Conservation (phyloP, 2,113 vertebrate species). For the Macroglossus sobrinus region DNA sequence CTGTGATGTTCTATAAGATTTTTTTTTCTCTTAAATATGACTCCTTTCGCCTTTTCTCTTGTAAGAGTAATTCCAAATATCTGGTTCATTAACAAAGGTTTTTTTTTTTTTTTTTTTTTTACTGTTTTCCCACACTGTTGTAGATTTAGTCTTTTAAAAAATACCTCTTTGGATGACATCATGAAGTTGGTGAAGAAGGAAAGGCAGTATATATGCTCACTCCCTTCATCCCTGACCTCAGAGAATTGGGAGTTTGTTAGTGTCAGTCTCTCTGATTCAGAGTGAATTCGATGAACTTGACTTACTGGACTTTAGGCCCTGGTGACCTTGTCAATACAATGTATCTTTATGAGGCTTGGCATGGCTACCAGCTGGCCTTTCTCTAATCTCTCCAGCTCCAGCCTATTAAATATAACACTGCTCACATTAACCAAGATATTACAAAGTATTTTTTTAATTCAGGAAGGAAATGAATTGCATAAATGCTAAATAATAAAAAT, state of each 20-base stretch:
- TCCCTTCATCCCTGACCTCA: background rate
- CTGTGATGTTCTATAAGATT: background rate
- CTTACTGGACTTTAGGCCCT: background rate
- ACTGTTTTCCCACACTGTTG: background rate
- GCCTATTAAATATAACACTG: background rate
- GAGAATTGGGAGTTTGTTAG: background rate
- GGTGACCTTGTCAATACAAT: background rate
- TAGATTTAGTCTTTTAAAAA: background rate
- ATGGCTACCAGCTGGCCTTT: background rate
- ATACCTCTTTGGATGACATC: background rate
- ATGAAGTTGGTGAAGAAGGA: background rate
- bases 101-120: background rate
- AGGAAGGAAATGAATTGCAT: constrained; percentile 56
- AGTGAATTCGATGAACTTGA: background rate
- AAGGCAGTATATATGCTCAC: background rate
- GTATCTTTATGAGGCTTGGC: background rate
- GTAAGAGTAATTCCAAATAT: background rate
- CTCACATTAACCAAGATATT: constrained; percentile 13
- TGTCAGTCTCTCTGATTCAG: background rate
- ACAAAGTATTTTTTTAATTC: constrained; percentile 40
- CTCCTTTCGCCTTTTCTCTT: background rate
- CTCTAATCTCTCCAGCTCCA: background rate
- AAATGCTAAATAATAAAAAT: constrained; percentile 59
- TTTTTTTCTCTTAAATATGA: background rate
- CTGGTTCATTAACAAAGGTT: background rate